Conservation (phyloP, 2,888 invertebrate genomes). For the Ditylenchus weischeri region DNA sequence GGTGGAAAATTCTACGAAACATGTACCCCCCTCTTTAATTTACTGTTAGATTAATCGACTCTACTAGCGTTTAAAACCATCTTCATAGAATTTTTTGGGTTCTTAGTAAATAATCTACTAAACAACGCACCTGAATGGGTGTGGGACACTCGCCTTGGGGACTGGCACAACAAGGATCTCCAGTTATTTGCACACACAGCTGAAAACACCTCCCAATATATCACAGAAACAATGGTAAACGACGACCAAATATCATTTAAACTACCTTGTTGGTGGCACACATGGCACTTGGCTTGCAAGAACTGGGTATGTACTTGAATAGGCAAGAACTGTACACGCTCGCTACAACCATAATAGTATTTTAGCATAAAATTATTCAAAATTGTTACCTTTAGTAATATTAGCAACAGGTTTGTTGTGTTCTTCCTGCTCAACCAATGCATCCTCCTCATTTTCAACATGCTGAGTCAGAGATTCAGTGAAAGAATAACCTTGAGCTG, state of each 20-base stretch:
- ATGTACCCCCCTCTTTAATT: no score
- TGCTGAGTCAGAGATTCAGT: not conserved
- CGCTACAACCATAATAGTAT: no score
- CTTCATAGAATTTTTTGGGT: not conserved
- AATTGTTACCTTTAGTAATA: no score
- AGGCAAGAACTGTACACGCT: conserved; percentile 9
- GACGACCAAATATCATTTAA: not conserved
- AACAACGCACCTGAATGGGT: conserved; percentile 14
- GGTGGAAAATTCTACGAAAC: no score
- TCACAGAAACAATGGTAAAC: no score
- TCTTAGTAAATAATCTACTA: no score
- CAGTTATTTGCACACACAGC: conserved; percentile 26
- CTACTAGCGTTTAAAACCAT: not conserved
- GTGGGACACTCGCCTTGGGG: conserved; percentile 29
- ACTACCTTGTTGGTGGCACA: conserved; percentile 18
- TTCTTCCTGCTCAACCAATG: no score
- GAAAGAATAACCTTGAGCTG: not conserved
- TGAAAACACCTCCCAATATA: conserved; percentile 4
- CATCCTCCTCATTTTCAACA: not conserved
- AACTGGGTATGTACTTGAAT: conserved; percentile 20
- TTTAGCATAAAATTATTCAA: no score
- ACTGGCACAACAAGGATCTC: conserved; percentile 28
- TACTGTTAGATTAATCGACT: no score
- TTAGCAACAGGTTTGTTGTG: no score
- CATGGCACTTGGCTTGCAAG: conserved; percentile 15